phyloP scores from a whole-genome alignment of 2,797 vertebrate species.

The Microcaecilia unicolor region DNA sequence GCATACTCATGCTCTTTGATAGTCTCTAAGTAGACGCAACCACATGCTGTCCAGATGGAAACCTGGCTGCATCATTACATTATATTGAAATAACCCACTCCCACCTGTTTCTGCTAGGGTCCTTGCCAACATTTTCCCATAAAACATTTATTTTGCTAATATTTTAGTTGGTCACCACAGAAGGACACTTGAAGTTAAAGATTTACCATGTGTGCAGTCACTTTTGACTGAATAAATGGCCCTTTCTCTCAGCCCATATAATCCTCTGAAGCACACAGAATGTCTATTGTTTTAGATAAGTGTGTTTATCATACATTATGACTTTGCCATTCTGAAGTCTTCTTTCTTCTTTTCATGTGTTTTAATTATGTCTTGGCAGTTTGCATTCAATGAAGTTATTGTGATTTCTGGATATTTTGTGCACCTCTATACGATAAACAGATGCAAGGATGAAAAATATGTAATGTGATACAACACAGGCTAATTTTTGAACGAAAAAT shows the following conservation, averaged over 20 bases:
- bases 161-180: conserved; percentile 68
- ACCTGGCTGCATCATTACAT: conserved; percentile 84
- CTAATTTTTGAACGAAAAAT: neutral
- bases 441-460: conserved; percentile 2
- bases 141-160: conserved; percentile 78
- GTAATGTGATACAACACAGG: conserved; percentile 11
- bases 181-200: conserved; percentile 69
- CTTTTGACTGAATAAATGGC: conserved; percentile 31
- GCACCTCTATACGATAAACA: conserved; percentile 27
- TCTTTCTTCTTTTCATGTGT: neutral
- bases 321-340: conserved; percentile 1
- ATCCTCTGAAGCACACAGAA: conserved; percentile 25
- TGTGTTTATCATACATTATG: conserved; percentile 25
- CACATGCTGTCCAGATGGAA: conserved; percentile 72
- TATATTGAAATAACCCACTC: conserved; percentile 89
- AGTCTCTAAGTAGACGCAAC: conserved; percentile 63
- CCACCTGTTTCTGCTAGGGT: conserved; percentile 79
- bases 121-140: conserved; percentile 78
- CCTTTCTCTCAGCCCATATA: conserved; percentile 15
- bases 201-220: conserved; percentile 59
- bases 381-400: conserved; percentile 25
- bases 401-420: conserved; percentile 12
- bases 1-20: conserved; percentile 66
- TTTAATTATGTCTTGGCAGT: conserved; percentile 24
- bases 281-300: conserved; percentile 27